These are phyloP conservation scores for Cetonia aurata DNA, from an alignment of 2,888 invertebrate species.

Conservation along the genomic window DNA sequence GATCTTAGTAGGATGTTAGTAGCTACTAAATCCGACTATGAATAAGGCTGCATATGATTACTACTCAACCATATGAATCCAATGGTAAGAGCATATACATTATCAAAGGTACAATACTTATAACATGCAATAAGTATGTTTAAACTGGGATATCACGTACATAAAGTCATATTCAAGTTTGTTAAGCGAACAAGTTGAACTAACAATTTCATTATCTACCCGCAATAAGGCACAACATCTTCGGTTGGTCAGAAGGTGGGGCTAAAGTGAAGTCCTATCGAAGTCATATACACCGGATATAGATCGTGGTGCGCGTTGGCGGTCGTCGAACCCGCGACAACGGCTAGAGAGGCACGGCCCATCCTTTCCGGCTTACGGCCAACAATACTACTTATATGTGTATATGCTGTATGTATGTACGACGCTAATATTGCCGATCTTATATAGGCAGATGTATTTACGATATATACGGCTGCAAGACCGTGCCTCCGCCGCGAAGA, in stretches of 20 bases:
- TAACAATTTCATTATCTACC: too few species aligned
- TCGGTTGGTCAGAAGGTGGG: conserved; percentile 27
- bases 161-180: too few species aligned
- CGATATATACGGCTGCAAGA: not conserved
- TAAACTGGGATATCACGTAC: too few species aligned
- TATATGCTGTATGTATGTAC: conserved; percentile 6
- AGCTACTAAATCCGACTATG: too few species aligned
- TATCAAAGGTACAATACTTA: too few species aligned
- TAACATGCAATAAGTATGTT: too few species aligned
- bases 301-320: conserved; percentile 35
- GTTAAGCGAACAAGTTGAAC: too few species aligned
- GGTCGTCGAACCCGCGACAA: conserved; percentile 39
- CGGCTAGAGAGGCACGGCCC: conserved; percentile 26
- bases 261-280: conserved; percentile 34
- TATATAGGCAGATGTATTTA: conserved; percentile 29
- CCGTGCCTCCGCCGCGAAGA: not conserved
- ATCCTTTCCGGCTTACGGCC: conserved; percentile 37
- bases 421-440: conserved; percentile 30
- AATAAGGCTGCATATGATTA: too few species aligned
- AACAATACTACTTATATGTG: conserved; percentile 1
- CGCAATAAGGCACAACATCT: conserved; percentile 21
- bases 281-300: conserved; percentile 36
- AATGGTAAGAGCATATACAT: too few species aligned
- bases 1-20: too few species aligned
- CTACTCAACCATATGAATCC: too few species aligned